Evolutionary conservation across 2,113 vertebrate species (phyloP).

Genomic region (Clupea harengus): DNA sequence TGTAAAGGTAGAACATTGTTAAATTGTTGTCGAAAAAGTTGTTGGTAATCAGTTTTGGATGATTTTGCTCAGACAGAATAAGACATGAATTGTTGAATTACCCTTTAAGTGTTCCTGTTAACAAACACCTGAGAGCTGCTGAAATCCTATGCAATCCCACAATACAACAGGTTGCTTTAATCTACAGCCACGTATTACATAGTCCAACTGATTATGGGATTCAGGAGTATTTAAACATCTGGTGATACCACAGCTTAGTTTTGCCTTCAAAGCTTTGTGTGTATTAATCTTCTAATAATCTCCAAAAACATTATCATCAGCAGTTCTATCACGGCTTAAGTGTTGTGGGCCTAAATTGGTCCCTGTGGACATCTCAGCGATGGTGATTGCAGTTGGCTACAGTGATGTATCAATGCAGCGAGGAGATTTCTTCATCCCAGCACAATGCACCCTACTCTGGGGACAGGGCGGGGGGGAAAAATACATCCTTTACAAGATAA

Average conservation of each 20-base stretch:
- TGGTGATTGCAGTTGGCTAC: constrained; percentile 58
- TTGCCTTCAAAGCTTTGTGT: constrained; percentile 1
- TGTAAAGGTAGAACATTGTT: not conserved
- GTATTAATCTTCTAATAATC: constrained; percentile 12
- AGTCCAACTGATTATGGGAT: not conserved
- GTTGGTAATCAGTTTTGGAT: not conserved
- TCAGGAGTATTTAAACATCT: not conserved
- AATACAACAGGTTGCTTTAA: constrained; percentile 1
- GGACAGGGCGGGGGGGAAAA: constrained; percentile 47
- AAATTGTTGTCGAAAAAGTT: not conserved
- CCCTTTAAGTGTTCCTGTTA: not conserved
- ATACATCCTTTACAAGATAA: constrained; percentile 67
- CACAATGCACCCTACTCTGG: constrained; percentile 56
- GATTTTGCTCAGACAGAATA: not conserved
- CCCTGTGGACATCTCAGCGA: constrained; percentile 56
- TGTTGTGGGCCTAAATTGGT: constrained; percentile 58
- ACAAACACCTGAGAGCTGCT: not conserved
- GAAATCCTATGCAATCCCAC: not conserved
- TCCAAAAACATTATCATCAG: constrained; percentile 13
- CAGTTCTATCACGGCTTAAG: constrained; percentile 56
- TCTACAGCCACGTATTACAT: not conserved
- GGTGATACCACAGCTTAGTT: constrained; percentile 4
- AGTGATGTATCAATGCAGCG: constrained; percentile 65
- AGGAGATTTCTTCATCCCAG: constrained; percentile 56
- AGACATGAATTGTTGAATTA: not conserved